Base-by-base conservation (phyloP, 1,140 invertebrate species). In the Euborellia annulipes region DNA sequence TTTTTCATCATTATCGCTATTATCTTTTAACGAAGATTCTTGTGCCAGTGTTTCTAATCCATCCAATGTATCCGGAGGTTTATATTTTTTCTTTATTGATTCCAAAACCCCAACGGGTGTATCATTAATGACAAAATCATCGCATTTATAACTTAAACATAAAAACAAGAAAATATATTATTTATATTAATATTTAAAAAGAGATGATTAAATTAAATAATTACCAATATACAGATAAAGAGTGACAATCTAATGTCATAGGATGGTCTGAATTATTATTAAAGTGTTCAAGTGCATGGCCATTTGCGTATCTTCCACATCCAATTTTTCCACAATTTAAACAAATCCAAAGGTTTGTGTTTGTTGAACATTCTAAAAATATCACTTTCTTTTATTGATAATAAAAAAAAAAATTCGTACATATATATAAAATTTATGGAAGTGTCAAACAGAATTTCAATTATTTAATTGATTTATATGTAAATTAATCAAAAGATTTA, bases 71-170 rank as follows among this genome's bases (percentile, higher is more conserved):
- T 41, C 7, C 41, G 60, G 51, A 11, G 58, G 37, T n/a, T 40
- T 37, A 14, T 60, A 69, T 50, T 66, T 56, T 53, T 78, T 66
- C 43, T 75, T 69, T 54, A 76, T 65, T 59, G 68, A 68, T 55
- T 76, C 69, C 54, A 83, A 66, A 54, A 70, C 67, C 23, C 72
- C 67, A 47, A 65, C 60, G 48, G 68, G 62, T n/a, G 73, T 75
- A 56, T 85, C 81, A 62, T 85, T 85, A 49, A 77, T 71, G 20
- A 82, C 75, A 71, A 79, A 85, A 50, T 85, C 81, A 66, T 86
- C 79, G 70, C 82, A 86, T 52, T 69, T 69, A 58, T 86, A 85
- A 63, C 82, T 83, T 67, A 46, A 73, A 71, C 48, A 55, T 40
- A 50, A 50, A 41, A 38, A 23, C 19, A 41, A 23, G 16, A 19